These are phyloP conservation scores for Abrostola triplasia DNA, from an alignment of 2,888 invertebrate species.

Conservation along the genomic window DNA sequence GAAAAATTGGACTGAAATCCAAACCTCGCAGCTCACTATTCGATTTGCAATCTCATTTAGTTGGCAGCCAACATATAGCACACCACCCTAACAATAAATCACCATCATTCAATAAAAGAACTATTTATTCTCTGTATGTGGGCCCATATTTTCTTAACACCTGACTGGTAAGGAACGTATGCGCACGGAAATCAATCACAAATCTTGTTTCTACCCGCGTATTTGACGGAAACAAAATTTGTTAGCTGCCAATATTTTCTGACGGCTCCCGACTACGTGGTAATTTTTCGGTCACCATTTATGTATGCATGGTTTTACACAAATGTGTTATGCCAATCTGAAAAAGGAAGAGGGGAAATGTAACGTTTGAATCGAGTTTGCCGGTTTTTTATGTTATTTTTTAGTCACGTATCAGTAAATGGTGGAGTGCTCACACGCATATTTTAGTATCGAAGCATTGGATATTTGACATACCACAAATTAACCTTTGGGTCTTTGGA, in stretches of 20 bases:
- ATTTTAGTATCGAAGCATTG: background rate
- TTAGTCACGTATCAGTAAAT: constrained; percentile 1
- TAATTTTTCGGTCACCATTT: constrained; percentile 33
- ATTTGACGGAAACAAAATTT: constrained; percentile 73
- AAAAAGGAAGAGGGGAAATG: background rate
- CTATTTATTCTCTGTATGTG: constrained; percentile 52
- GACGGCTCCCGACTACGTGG: constrained; percentile 20
- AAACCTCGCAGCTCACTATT: constrained; percentile 28
- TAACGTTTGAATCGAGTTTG: constrained; percentile 7
- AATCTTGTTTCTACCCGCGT: constrained; percentile 71
- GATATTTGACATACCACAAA: background rate
- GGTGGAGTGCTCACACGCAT: constrained; percentile 1
- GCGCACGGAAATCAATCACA: constrained; percentile 78
- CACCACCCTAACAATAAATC: constrained; percentile 49
- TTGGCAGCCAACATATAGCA: constrained; percentile 28
- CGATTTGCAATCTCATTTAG: constrained; percentile 41
- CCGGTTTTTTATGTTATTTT: background rate
- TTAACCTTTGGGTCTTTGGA: no score
- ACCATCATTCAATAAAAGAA: constrained; percentile 58
- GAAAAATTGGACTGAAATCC: constrained; percentile 2
- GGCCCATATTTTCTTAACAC: constrained; percentile 58
- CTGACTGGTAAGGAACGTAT: constrained; percentile 61
- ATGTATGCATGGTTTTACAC: constrained; percentile 9
- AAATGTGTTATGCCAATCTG: constrained; percentile 1
- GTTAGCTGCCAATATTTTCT: constrained; percentile 67